Conservation (phyloP, 2,888 invertebrate genomes). For the Agrochola lychnidis region DNA sequence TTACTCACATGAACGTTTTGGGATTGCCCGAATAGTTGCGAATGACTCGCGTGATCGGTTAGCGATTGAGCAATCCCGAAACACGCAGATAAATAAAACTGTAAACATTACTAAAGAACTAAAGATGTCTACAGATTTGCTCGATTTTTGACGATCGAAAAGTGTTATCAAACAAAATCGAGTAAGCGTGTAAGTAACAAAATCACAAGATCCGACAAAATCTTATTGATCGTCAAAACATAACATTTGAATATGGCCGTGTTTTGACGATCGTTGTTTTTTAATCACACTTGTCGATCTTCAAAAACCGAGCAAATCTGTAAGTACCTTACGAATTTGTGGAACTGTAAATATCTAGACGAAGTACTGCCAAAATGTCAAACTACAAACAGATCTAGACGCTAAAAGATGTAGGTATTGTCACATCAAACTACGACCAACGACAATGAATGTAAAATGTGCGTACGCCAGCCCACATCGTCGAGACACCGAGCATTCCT, state of each 20-base stretch:
- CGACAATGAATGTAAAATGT: not conserved
- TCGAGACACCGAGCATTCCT: conserved; percentile 36
- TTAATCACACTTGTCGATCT: not conserved
- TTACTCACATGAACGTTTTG: conserved; percentile 44
- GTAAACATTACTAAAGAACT: conserved; percentile 28
- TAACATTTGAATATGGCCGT: not conserved
- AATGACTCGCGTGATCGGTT: conserved; percentile 28
- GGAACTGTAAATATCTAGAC: not conserved
- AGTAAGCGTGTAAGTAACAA: not conserved
- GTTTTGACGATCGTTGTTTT: not conserved
- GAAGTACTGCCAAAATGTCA: not conserved
- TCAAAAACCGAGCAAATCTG: not conserved
- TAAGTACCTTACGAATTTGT: not conserved
- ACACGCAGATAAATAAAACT: conserved; percentile 15
- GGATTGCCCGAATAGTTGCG: conserved; percentile 27
- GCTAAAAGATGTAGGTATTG: not conserved
- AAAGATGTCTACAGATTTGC: not conserved
- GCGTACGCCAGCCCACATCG: conserved; percentile 38
- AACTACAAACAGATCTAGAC: not conserved
- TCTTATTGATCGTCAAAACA: not conserved
- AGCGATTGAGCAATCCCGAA: conserved; percentile 16
- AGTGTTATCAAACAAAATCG: not conserved
- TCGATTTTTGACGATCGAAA: not conserved
- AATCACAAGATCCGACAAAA: not conserved
- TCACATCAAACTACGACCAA: not conserved